Evolutionary conservation across 2,113 vertebrate genomes (phyloP).

Genomic region (Thunnus maccoyii): DNA sequence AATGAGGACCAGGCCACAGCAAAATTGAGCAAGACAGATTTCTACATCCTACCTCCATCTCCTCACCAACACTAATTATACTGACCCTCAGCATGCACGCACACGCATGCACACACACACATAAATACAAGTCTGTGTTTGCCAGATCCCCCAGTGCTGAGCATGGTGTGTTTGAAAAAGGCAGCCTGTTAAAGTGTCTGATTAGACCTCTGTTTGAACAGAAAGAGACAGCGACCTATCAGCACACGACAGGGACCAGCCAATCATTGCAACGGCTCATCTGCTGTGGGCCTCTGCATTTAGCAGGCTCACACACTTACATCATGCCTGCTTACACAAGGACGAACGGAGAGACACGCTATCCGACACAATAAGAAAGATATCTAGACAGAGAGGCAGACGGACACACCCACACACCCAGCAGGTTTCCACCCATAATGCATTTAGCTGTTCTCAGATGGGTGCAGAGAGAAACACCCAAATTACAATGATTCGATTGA

Average conservation of each 20-base stretch:
- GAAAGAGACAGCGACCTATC: slow-evolving; percentile 71
- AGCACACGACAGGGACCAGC: slow-evolving; percentile 59
- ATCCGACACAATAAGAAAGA: slow-evolving; percentile 28
- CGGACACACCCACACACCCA: slow-evolving; percentile 45
- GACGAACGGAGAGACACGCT: slow-evolving; percentile 23
- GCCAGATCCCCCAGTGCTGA: slow-evolving; percentile 67
- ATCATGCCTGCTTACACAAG: slow-evolving; percentile 48
- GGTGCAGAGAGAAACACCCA: slow-evolving; percentile 44
- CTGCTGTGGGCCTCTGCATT: slow-evolving; percentile 43
- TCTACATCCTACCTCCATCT: slow-evolving; percentile 49
- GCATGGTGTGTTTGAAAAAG: slow-evolving; percentile 78
- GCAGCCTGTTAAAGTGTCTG: slow-evolving; percentile 76
- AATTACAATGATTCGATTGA: slow-evolving; percentile 64
- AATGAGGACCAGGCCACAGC: slow-evolving; percentile 42
- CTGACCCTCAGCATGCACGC: slow-evolving; percentile 48
- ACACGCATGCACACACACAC: slow-evolving; percentile 14
- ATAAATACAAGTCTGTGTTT: slow-evolving; percentile 66
- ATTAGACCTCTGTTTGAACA: slow-evolving; percentile 82
- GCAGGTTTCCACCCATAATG: slow-evolving; percentile 50
- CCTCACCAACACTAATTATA: slow-evolving; percentile 60
- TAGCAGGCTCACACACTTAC: slow-evolving; percentile 22
- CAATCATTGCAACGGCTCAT: slow-evolving; percentile 58
- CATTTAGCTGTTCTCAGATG: slow-evolving; percentile 54
- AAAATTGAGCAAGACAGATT: slow-evolving; percentile 59
- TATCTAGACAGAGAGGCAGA: slow-evolving; percentile 13